Base-by-base conservation (phyloP, 2,113 vertebrate genomes). In the Baryphthengus martii region DNA sequence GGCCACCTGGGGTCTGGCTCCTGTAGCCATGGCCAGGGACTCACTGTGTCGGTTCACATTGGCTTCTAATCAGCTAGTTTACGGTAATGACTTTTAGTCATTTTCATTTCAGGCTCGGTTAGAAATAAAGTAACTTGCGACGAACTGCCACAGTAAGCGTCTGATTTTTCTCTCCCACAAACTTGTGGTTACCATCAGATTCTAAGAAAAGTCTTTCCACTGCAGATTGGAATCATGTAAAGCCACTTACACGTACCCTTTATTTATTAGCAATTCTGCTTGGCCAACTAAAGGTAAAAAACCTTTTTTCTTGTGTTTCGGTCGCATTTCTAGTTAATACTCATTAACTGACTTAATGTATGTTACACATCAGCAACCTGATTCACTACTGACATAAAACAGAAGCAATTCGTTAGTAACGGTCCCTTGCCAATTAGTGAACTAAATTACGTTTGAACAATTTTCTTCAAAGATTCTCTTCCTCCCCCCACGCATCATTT, bases 341-440 rank as follows among this genome's bases (percentile, higher is more conserved):
- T 97, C 92, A 78, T 94, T 96, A 96, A 95, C 90, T 93, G 96
- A 50, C 93, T 95, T 95, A 39, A 96, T 95, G 88, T 70, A 59
- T 71, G 95, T 97, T 96, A 93, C 92, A 94, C 93, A 93, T 95
- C 92, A 52, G 74, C 90, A 88, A 84, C 96, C 93, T 93, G 96
- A 96, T 96, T 96, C 96, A 97, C 83, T 84, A 49, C 96, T 93
- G 95, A 91, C 95, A 94, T 93, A 97, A 97, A 97, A 93, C 95
- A 97, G 96, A 86, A 96, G 95, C 65, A 6, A 90, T 94, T 97
- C 88, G 90, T 95, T 96, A 93, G 92, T 94, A 95, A 94, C 90
- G 76, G 96, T 94, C 83, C 92, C 95, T 53, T 93, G 85, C 90
- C 88, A 95, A 91, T 96, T 96, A 95, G 88, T 92, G 93, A 94